Evolutionary conservation across 2,888 invertebrate genomes (phyloP).

Genomic region (Galerucella nymphaeae): DNA sequence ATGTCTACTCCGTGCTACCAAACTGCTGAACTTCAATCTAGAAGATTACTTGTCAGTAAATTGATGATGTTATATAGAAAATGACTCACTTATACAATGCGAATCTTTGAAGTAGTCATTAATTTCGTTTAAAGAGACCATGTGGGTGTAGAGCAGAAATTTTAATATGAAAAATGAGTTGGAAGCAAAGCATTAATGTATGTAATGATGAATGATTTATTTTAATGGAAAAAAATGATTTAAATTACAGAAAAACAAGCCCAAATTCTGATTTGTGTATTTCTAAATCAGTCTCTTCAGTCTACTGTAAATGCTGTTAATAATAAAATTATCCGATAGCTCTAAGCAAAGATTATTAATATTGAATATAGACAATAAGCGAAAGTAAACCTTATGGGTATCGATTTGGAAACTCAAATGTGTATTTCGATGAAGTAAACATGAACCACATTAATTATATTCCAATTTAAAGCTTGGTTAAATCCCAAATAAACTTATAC

Average conservation of each 20-base stretch:
- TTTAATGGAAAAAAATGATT: background rate
- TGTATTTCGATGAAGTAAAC: background rate
- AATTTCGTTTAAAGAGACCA: background rate
- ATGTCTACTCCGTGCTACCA: background rate
- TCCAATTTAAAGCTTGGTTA: background rate
- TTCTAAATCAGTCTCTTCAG: too few relatives aligned
- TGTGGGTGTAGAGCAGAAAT: background rate
- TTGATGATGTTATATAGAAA: background rate
- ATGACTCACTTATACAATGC: slow-evolving; percentile 2
- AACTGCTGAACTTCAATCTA: background rate
- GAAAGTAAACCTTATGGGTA: background rate
- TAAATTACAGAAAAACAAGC: too few relatives aligned
- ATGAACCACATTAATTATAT: background rate
- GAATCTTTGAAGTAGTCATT: background rate
- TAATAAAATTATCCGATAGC: too few relatives aligned
- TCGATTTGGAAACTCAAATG: background rate
- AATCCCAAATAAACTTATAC: background rate
- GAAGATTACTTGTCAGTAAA: background rate
- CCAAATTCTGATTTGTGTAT: too few relatives aligned
- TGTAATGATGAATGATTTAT: background rate
- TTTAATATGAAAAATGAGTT: slow-evolving; percentile 3
- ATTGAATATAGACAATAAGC: background rate
- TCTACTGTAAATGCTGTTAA: too few relatives aligned
- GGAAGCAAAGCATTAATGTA: background rate
- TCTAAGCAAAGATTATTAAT: too few relatives aligned